These are phyloP conservation scores for Ochlodes sylvanus DNA, from an alignment of 2,888 invertebrate genomes.

Conservation along the genomic window DNA sequence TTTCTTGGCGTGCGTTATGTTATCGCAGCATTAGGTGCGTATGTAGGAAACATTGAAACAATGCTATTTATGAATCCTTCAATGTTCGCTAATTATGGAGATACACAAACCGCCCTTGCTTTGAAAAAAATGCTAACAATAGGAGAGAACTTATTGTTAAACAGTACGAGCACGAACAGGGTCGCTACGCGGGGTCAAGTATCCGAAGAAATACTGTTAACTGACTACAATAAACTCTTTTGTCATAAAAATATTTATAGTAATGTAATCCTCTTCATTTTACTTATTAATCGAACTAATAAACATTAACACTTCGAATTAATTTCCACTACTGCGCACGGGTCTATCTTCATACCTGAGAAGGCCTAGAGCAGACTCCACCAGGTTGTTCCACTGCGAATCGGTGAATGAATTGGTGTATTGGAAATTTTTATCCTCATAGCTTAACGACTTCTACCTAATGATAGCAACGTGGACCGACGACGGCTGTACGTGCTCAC, in stretches of 20 bases:
- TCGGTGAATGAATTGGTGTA: no score
- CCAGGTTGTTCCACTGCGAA: no score
- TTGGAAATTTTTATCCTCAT: no score
- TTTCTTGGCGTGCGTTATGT: constrained; percentile 46
- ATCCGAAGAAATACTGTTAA: constrained; percentile 29
- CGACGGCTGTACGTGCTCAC: no score
- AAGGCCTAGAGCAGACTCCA: no score
- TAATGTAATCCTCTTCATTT: no score
- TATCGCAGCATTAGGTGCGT: constrained; percentile 51
- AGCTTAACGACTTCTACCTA: no score
- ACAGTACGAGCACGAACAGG: constrained; percentile 53
- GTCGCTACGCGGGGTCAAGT: constrained; percentile 67
- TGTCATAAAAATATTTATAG: background rate
- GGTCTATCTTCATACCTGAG: no score
- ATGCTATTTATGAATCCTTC: constrained; percentile 55
- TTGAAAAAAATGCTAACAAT: constrained; percentile 63
- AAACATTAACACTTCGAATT: no score
- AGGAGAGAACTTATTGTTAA: constrained; percentile 56
- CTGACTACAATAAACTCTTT: background rate
- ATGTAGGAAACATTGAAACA: constrained; percentile 60
- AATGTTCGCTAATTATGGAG: constrained; percentile 60
- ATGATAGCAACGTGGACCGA: no score
- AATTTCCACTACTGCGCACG: no score
- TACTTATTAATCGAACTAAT: no score
- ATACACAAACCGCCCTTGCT: constrained; percentile 63